Evolutionary conservation across 2,797 vertebrate genomes (phyloP).

Genomic region (Coendou prehensilis): DNA sequence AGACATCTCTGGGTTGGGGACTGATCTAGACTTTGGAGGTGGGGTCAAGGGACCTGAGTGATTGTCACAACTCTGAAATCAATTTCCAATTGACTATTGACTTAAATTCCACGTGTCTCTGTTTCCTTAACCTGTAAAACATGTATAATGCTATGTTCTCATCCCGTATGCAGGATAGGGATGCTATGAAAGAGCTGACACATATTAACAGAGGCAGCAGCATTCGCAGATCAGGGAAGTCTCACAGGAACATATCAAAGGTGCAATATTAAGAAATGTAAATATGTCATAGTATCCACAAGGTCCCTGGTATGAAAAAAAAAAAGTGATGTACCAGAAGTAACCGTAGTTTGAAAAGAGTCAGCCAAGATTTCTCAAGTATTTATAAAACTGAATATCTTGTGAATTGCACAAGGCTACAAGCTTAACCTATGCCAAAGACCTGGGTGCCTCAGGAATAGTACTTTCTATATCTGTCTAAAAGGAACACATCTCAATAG

Average conservation of each 20-base stretch:
- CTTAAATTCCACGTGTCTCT: background rate
- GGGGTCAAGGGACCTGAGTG: background rate
- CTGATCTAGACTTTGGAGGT: background rate
- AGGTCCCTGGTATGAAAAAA: background rate
- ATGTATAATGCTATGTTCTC: background rate
- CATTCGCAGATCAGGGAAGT: background rate
- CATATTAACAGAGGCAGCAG: background rate
- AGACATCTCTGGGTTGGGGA: background rate
- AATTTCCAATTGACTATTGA: background rate
- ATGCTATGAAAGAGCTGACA: background rate
- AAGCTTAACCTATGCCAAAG: background rate
- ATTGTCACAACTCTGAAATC: background rate
- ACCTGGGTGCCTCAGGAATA: accelerated
- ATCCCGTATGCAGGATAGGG: background rate
- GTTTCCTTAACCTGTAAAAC: background rate
- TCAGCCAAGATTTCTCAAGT: background rate
- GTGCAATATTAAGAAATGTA: background rate
- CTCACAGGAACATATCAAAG: background rate
- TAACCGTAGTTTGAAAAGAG: background rate
- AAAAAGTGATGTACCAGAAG: background rate
- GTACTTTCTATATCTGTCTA: background rate
- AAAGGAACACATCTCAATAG: background rate
- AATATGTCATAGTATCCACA: background rate
- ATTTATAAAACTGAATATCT: background rate
- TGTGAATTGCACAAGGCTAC: background rate